Conservation (phyloP, 2,888 invertebrate species). For the Deladenus siricidicola region DNA sequence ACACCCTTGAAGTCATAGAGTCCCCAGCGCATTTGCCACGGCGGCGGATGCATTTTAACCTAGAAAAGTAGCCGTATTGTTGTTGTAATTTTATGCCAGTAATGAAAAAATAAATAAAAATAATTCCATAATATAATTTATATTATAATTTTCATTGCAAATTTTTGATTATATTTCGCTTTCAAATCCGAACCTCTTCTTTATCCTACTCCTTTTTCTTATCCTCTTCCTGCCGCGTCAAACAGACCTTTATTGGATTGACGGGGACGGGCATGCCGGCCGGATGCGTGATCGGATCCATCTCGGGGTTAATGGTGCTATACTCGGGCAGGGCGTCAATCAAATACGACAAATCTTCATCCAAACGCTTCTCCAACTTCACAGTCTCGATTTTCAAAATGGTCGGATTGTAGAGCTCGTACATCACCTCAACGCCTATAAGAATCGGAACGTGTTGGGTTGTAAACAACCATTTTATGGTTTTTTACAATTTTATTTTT, state of each 20-base stretch:
- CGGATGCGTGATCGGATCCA: constrained; percentile 72
- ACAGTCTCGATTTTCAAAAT: constrained; percentile 81
- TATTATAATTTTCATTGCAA: constrained; percentile 3
- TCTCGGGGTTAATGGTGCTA: constrained; percentile 81
- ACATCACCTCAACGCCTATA: constrained; percentile 65
- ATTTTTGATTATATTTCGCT: background rate
- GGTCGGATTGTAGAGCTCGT: constrained; percentile 85
- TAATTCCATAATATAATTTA: background rate
- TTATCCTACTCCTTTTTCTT: background rate
- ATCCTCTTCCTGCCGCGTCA: background rate
- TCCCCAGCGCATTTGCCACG: constrained; percentile 81
- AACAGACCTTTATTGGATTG: constrained; percentile 59
- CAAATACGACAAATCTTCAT: constrained; percentile 77
- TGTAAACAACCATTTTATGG: too few relatives aligned
- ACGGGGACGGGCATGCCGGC: constrained; percentile 72
- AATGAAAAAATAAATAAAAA: too few relatives aligned
- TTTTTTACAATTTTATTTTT: background rate
- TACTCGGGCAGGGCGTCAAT: constrained; percentile 74
- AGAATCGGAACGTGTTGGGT: too few relatives aligned
- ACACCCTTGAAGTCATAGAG: constrained; percentile 42
- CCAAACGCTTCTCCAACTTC: constrained; percentile 81
- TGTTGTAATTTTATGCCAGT: background rate
- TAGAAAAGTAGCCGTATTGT: constrained; percentile 34
- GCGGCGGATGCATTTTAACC: constrained; percentile 62
- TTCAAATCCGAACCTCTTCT: background rate